Evolutionary conservation across 2,888 invertebrate species (phyloP), one percentile per base, ranked within the genome.

Genomic region (Beris morrisii): DNA sequence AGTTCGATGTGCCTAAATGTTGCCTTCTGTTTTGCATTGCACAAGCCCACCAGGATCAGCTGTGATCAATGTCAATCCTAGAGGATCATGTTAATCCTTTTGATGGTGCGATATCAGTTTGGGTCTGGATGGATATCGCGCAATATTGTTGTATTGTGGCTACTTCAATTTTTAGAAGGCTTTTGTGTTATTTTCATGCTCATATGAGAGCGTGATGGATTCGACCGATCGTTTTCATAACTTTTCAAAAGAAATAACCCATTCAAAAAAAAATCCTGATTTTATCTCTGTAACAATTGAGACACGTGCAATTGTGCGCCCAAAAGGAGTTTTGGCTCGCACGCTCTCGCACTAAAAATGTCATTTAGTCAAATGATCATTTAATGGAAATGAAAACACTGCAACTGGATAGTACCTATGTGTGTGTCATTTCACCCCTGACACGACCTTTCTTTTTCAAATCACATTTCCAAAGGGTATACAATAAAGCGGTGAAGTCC

Each of bases 291-390:
- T 12, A 46, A 11, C 32, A 61, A 38, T 48, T n/a, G 12, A 32
- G 61, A 50, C 61, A 61, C 61, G 61, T 61, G 61, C 61, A 52
- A 15, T 13, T 13, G 52, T 61, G 38, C 38, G 9, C 22, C 52
- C 12, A 38, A 13, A 56, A 4, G 13, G n/a, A 56, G 4, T 31
- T 32, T 31, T 31, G 31, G 3, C 46, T 48, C n/a, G 22, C 31
- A 48, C 59, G 48, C 12, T 59, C 45, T 59, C 32, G 3, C 48
- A 38, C 12, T 52, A 28, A 43, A 61, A 65, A 65, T 65, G 65
- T 61, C 61, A 65, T 68, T 68, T 65, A 68, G 65, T 65, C 67
- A 68, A 68, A 55, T 68, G 65, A 68, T 68, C 65, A 48, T 68
- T 68, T 68, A 65, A 68, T 56, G 38, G 58, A 61, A 67, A 68